Evolutionary conservation across 2,888 invertebrate genomes (phyloP).

Genomic region (Aleiodes leptofemur): DNA sequence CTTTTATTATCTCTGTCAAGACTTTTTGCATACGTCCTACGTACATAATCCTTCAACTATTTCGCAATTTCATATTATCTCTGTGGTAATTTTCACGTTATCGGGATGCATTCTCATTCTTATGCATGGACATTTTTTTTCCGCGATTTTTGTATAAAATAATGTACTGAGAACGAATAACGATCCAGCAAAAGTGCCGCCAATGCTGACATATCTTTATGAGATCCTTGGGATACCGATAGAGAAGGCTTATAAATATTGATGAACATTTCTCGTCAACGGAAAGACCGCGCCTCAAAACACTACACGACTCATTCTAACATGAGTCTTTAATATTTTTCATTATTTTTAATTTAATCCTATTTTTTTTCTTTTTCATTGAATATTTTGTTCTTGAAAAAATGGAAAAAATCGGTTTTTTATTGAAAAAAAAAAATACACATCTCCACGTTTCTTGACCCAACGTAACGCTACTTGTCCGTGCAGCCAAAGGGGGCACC

Average conservation of each 20-base stretch:
- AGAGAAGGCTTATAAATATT: constrained; percentile 73
- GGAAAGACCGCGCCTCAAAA: constrained; percentile 60
- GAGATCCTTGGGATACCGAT: constrained; percentile 70
- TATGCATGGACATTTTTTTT: too few relatives aligned
- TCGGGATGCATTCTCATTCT: constrained; percentile 36
- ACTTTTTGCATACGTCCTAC: constrained; percentile 38
- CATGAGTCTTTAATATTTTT: neutral
- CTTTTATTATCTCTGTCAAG: constrained; percentile 41
- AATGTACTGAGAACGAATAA: too few relatives aligned
- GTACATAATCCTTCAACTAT: constrained; percentile 25
- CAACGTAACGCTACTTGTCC: constrained; percentile 52
- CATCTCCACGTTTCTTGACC: constrained; percentile 55
- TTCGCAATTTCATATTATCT: constrained; percentile 13
- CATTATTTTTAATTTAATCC: neutral
- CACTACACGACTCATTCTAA: constrained; percentile 39
- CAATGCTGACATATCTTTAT: constrained; percentile 33
- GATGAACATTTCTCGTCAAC: constrained; percentile 69
- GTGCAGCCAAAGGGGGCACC: constrained; percentile 38
- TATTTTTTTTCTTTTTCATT: neutral
- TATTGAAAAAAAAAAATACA: neutral
- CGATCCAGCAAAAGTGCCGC: constrained; percentile 2
- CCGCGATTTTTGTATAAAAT: too few relatives aligned
- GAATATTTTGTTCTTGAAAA: neutral
- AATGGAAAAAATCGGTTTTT: neutral
- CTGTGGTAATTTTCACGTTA: constrained; percentile 18